Evolutionary conservation across 2,113 vertebrate genomes (phyloP), one percentile per base, ranked within the genome.

Genomic region (Naja naja): DNA sequence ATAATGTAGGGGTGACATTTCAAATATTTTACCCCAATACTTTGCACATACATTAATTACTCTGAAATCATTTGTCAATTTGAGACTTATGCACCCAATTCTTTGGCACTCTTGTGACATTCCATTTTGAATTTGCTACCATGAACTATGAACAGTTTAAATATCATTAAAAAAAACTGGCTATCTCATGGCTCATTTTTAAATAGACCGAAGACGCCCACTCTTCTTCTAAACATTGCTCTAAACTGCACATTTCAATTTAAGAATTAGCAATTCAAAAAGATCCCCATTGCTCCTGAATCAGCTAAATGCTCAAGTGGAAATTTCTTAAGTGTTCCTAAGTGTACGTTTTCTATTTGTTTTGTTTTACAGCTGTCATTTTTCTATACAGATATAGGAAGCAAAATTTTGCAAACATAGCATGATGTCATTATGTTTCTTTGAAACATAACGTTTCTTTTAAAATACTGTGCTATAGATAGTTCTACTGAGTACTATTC

Each of bases 401-500:
- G 27, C 0, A 56, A 64, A 23, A 8, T 54, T 88, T 86, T 55
- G 85, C 8, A 5, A 16, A 10, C 4, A n/a, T 3, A 25, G 10
- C 5, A 20, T 81, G 74, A 81, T 3, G n/a, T 81, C n/a, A n/a
- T n/a, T n/a, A n/a, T n/a, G n/a, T n/a, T 45, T 34, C 0, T 85
- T 14, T 88, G 53, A 53, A 91, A 0, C 5, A 22, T n/a, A 2
- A 1, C 52, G 88, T 20, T 39, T 0, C 4, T 39, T 81, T 56
- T 88, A 47, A 8, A 47, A 34, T 2, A 20, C 54, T 60, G n/a
- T 39, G 1, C 69, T 8, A 5, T 39, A 81, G 34, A 18, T 34
- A 43, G 6, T 54, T 90, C 8, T 1, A 0, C 58, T 55, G 27
- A 58, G 39, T 0, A 0, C 5, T 58, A 30, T 23, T 89, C 45